Conservation (phyloP, 2,113 vertebrate species). For the Emydura subglobosa region DNA sequence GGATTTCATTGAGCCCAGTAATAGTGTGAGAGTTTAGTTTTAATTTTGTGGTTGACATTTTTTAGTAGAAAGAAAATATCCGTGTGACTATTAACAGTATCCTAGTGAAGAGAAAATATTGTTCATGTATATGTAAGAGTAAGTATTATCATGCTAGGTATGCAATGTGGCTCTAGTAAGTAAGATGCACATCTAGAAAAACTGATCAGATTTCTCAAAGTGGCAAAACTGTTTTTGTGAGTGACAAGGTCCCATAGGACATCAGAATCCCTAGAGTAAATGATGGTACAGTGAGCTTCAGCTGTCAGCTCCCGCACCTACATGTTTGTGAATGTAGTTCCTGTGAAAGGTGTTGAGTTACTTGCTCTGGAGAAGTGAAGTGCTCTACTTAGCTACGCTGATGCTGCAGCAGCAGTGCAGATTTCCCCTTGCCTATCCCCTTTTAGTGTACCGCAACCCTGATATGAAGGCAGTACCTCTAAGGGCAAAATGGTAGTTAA, state of each 20-base stretch:
- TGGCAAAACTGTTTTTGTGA: not conserved
- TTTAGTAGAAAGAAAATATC: not conserved
- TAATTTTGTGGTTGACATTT: not conserved
- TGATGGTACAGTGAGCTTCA: not conserved
- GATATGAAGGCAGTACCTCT: rapidly evolving
- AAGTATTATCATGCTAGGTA: rapidly evolving
- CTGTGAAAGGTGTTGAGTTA: not conserved
- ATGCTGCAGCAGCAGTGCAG: not conserved
- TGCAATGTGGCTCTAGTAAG: not conserved
- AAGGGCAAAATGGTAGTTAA: not conserved
- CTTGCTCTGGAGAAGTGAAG: not conserved
- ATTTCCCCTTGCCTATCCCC: not conserved
- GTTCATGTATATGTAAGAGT: not conserved
- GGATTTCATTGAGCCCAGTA: not conserved
- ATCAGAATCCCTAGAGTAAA: not conserved
- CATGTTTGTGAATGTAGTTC: not conserved
- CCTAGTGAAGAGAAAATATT: not conserved
- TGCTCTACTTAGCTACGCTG: not conserved
- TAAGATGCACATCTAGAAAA: not conserved
- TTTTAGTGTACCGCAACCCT: rapidly evolving
- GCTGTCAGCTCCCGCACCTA: too few relatives aligned
- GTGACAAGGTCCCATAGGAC: not conserved
- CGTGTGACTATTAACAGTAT: not conserved
- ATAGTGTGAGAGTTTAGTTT: not conserved
- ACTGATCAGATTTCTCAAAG: not conserved